A percentile compares a stretch with the other conserved stretches of the same genome.
phyloP scores from a whole-genome alignment of 2,797 vertebrate genomes.

The Vespertilio murinus region DNA sequence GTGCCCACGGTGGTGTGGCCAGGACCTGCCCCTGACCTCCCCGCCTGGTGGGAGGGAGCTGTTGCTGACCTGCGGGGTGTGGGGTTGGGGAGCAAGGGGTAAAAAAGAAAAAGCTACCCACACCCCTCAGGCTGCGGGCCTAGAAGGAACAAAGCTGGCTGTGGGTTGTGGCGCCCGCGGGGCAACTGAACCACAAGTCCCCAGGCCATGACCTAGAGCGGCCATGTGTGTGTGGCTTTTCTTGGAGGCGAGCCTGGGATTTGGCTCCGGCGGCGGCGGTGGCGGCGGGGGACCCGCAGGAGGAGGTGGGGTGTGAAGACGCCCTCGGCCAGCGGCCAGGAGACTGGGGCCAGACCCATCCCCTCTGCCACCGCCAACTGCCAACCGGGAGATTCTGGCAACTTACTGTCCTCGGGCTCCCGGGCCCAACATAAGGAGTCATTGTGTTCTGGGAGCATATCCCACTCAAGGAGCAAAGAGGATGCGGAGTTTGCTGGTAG shows the following conservation, averaged over 20 bases:
- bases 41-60: not conserved
- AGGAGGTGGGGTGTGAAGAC: not conserved
- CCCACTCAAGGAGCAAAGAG: fast-evolving
- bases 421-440: fast-evolving
- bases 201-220: not conserved
- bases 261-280: not conserved
- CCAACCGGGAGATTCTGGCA: not conserved
- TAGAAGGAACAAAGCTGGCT: not conserved
- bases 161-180: not conserved
- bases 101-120: not conserved
- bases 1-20: too few relatives aligned
- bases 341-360: not conserved
- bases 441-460: not conserved
- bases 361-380: not conserved
- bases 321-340: not conserved
- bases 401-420: not conserved
- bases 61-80: not conserved
- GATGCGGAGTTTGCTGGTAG: fast-evolving
- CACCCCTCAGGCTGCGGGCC: not conserved
- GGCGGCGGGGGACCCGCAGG: not conserved
- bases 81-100: not conserved
- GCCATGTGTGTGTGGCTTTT: not conserved
- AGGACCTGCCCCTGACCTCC: not conserved
- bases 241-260: not conserved
- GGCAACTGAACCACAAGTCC: not conserved